These are phyloP conservation scores for Callipepla squamata DNA, from an alignment of 2,113 vertebrate genomes.

Conservation along the genomic window DNA sequence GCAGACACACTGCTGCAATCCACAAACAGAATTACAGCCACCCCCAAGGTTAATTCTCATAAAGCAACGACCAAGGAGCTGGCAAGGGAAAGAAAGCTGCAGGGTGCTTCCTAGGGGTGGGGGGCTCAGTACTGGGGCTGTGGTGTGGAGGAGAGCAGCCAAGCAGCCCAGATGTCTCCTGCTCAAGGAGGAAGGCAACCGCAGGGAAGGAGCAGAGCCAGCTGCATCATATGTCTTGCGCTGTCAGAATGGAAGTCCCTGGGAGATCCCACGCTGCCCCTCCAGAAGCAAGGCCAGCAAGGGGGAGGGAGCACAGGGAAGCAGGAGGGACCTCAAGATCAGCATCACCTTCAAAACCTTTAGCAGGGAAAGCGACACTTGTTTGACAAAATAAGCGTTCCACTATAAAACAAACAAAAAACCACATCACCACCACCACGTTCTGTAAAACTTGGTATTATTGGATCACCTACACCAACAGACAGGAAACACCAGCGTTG, in stretches of 20 bases:
- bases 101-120: fast-evolving
- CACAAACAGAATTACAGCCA: not conserved
- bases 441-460: not conserved
- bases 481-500: not conserved
- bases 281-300: not conserved
- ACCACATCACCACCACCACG: too few species aligned
- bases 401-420: not conserved
- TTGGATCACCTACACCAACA: not conserved
- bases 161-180: constrained; percentile 5
- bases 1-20: fast-evolving
- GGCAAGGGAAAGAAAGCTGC: not conserved
- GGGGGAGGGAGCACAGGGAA: not conserved
- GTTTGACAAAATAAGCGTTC: not conserved
- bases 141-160: not conserved
- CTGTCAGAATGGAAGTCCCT: not conserved
- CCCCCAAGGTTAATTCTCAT: not conserved
- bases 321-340: not conserved
- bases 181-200: not conserved
- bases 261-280: not conserved
- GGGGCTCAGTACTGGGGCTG: fast-evolving
- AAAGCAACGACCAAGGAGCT: not conserved
- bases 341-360: not conserved
- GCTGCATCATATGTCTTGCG: not conserved
- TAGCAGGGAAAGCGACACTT: not conserved
- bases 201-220: not conserved